Evolutionary conservation across 2,888 invertebrate genomes (phyloP), one percentile per base, ranked within the genome.

Genomic region (Archips crataeganus): DNA sequence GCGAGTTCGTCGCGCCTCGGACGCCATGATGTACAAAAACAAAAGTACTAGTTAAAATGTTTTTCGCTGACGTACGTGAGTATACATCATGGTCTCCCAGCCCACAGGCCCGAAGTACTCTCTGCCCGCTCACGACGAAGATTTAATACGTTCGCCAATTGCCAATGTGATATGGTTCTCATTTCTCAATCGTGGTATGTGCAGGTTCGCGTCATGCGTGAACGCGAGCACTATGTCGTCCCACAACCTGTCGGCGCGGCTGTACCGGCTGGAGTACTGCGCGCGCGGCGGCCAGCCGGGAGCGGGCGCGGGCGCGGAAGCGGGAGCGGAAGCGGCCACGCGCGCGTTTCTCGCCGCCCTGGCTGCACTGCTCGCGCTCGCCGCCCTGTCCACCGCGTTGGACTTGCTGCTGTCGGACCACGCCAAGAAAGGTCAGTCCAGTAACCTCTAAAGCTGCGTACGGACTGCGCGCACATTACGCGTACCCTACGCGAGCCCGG

Each of bases 121-220:
- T 23, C 23, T 23, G 23, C 23, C 23, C 23, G 23, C 23, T 23
- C 23, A 23, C 23, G 23, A 23, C 23, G 23, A 1, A 23, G 23
- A 23, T 23, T 23, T 23, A 23, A 23, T 23, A 23, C 23, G 23
- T 23, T 23, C 23, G 23, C 23, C 0, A 23, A 23, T 23, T 23
- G 23, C 23, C 0, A 23, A 23, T 23, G 23, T 23, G 23, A 23
- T 23, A 23, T 23, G 23, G 1, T 23, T 23, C 23, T 23, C 0
- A 23, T 1, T 23, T 23, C 23, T 23, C 0, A 23, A 4, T 39
- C 39, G 4, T 4, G 6, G 3, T 45, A 0, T 39, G 2, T 49
- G 5, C 10, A 93, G 94, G 93, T 93, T 93, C 80, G 80, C 85
- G 36, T 83, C 85, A 0, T 94, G 94, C 75, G 90, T 94, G 76